Evolutionary conservation across 2,888 invertebrate genomes (phyloP).

Genomic region (Aphidius colemani): DNA sequence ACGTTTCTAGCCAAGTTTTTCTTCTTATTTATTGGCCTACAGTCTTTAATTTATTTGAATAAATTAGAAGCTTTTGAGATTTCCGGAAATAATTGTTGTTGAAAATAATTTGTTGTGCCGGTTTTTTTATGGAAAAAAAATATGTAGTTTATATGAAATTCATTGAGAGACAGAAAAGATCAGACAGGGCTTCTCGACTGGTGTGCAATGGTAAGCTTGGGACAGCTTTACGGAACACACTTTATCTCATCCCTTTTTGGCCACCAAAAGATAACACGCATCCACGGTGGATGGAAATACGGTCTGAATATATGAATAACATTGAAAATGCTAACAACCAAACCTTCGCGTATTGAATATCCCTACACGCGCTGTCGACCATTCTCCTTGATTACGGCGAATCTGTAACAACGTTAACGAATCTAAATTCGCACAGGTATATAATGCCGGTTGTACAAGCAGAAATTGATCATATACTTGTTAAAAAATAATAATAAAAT

Average conservation of each 20-base stretch:
- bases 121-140: too few species aligned
- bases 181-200: background rate
- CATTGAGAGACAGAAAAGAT: background rate
- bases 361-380: constrained; percentile 44
- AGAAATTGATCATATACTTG: constrained; percentile 27
- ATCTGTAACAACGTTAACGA: constrained; percentile 58
- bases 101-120: too few species aligned
- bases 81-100: too few species aligned
- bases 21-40: too few species aligned
- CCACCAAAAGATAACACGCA: constrained; percentile 10
- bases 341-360: constrained; percentile 52
- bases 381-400: constrained; percentile 53
- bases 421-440: constrained; percentile 36
- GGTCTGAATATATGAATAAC: constrained; percentile 58
- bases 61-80: too few species aligned
- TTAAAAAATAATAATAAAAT: constrained; percentile 29
- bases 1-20: too few species aligned
- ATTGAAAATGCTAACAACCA: constrained; percentile 55
- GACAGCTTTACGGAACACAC: constrained; percentile 8
- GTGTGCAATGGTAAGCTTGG: constrained; percentile 5
- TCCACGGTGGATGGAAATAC: constrained; percentile 23
- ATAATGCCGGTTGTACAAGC: too few species aligned
- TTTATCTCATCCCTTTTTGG: background rate
- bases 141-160: background rate
- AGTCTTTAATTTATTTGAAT: too few species aligned